These are phyloP conservation scores for Gobio occitaniae DNA, from an alignment of 2,797 vertebrate species.

Conservation along the genomic window DNA sequence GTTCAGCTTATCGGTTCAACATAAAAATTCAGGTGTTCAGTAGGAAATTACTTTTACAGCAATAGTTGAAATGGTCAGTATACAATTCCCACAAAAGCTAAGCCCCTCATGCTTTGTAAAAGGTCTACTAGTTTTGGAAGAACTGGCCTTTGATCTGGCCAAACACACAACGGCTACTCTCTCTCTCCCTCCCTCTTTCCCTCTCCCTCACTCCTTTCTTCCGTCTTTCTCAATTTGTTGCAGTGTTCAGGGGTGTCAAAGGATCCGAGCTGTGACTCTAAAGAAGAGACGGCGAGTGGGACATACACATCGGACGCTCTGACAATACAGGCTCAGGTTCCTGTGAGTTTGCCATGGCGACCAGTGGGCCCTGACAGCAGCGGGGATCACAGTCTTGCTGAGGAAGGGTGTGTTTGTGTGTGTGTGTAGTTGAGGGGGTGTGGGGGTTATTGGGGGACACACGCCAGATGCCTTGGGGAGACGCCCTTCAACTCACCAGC, in stretches of 20 bases:
- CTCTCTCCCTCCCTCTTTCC: neutral
- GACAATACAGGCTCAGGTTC: slow-evolving; percentile 85
- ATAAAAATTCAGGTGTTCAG: neutral
- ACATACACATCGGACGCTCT: slow-evolving; percentile 67
- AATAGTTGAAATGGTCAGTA: slow-evolving; percentile 29
- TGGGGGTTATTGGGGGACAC: slow-evolving; percentile 74
- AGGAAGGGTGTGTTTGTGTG: slow-evolving; percentile 70
- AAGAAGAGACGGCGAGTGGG: slow-evolving; percentile 64
- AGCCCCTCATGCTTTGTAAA: slow-evolving; percentile 39
- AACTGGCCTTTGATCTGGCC: slow-evolving; percentile 44
- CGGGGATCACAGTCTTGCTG: slow-evolving; percentile 72
- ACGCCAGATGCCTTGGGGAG: slow-evolving; percentile 82
- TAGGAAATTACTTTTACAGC: slow-evolving; percentile 16
- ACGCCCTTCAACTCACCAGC: slow-evolving; percentile 78
- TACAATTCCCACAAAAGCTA: slow-evolving; percentile 17
- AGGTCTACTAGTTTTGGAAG: slow-evolving; percentile 35
- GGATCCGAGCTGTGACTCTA: slow-evolving; percentile 78
- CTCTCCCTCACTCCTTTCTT: slow-evolving; percentile 61
- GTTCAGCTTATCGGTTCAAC: neutral
- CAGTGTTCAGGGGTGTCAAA: slow-evolving; percentile 80
- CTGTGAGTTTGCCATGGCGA: slow-evolving; percentile 83
- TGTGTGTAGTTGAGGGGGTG: slow-evolving; percentile 78
- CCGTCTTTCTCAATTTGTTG: slow-evolving; percentile 81
- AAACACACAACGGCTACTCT: too few species aligned
- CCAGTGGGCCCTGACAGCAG: slow-evolving; percentile 80